Conservation (phyloP, 2,888 invertebrate species). For the Tetropium fuscum region DNA sequence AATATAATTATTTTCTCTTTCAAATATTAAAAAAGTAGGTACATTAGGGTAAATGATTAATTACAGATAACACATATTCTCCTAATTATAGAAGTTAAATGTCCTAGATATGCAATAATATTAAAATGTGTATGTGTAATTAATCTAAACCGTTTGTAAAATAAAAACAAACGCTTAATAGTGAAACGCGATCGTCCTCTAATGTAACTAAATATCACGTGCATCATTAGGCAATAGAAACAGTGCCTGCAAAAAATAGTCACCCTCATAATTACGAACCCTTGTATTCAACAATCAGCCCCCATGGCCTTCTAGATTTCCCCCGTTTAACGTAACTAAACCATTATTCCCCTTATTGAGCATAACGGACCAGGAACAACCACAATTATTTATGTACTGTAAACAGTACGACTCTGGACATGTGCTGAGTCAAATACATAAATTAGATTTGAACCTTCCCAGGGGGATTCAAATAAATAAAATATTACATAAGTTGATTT, state of each 20-base stretch:
- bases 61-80: no score
- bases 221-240: conserved; percentile 26
- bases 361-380: conserved; percentile 37
- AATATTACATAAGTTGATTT: conserved; percentile 40
- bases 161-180: neutral
- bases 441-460: conserved; percentile 50
- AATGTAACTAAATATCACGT: neutral
- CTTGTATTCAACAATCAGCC: conserved; percentile 50
- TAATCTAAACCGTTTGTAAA: no score
- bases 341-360: conserved; percentile 49
- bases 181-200: conserved; percentile 10
- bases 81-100: no score
- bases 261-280: conserved; percentile 45
- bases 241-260: conserved; percentile 25
- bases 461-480: conserved; percentile 50
- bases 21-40: no score
- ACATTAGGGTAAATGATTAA: no score
- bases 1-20: no score
- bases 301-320: conserved; percentile 52
- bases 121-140: no score
- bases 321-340: conserved; percentile 45
- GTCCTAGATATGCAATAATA: no score
- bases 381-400: conserved; percentile 35
- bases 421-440: conserved; percentile 53
- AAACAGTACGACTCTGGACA: conserved; percentile 31